These are phyloP conservation scores for Sebastes minor DNA, from an alignment of 2,797 vertebrate genomes.

Conservation along the genomic window DNA sequence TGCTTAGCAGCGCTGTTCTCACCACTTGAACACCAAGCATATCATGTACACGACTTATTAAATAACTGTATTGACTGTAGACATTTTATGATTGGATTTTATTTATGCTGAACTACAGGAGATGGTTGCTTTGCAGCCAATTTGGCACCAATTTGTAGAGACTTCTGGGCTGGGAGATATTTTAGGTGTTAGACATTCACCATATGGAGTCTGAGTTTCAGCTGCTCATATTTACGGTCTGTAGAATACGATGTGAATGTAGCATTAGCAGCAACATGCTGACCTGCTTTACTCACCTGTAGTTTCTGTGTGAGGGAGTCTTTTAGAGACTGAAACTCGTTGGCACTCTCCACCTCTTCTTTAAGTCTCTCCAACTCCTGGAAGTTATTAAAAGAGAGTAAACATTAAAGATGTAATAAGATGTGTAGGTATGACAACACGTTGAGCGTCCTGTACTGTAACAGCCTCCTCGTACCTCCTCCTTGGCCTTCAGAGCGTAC, in stretches of 20 bases:
- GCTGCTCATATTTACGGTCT: not conserved
- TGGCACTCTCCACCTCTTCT: conserved; percentile 91
- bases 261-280: not conserved
- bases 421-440: accelerated
- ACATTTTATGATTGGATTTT: not conserved
- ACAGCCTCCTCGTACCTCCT: conserved; percentile 85
- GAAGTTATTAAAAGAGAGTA: not conserved
- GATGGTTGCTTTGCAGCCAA: not conserved
- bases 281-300: conserved; percentile 74
- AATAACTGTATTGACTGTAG: not conserved
- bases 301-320: conserved; percentile 90
- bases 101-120: not conserved
- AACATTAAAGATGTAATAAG: not conserved
- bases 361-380: conserved; percentile 95
- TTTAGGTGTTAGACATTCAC: not conserved
- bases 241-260: not conserved
- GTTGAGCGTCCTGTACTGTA: accelerated
- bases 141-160: not conserved
- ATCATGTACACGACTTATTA: too few species aligned
- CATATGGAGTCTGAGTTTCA: not conserved
- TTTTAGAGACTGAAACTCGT: conserved; percentile 89
- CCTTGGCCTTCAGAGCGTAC: conserved; percentile 89
- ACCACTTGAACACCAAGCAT: too few species aligned
- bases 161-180: not conserved
- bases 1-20: too few species aligned